Conservation (phyloP, 2,888 invertebrate species). For the Salpingus planirostris region DNA sequence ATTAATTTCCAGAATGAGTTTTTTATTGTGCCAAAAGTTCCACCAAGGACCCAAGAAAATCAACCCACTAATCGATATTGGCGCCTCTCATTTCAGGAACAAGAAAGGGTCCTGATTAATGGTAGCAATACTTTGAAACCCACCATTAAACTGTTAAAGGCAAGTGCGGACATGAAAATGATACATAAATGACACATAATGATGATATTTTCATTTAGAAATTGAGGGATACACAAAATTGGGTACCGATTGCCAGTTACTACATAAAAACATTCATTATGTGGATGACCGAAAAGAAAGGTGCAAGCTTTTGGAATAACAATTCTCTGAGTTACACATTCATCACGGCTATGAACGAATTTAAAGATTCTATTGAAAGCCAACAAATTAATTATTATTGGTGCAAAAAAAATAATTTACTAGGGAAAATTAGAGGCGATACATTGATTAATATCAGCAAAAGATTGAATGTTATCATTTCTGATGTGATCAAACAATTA, state of each 20-base stretch:
- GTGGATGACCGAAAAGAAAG: slow-evolving; percentile 32
- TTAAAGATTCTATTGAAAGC: background rate
- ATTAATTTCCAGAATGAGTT: too few species aligned
- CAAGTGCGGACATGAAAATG: slow-evolving; percentile 9
- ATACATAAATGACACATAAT: background rate
- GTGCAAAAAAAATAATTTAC: slow-evolving; percentile 1
- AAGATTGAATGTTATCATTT: slow-evolving; percentile 5
- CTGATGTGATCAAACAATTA: slow-evolving; percentile 3
- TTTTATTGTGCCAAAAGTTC: slow-evolving; percentile 34
- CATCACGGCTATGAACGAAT: slow-evolving; percentile 1
- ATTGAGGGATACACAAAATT: slow-evolving; percentile 42
- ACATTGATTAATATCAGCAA: slow-evolving; percentile 2
- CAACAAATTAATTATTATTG: slow-evolving; percentile 1
- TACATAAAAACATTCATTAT: slow-evolving; percentile 49
- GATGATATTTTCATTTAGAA: slow-evolving; percentile 33
- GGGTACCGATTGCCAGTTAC: slow-evolving; percentile 47
- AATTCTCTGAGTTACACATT: background rate
- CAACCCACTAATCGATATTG: slow-evolving; percentile 23
- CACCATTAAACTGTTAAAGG: slow-evolving; percentile 41
- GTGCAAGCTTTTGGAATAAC: slow-evolving; percentile 1
- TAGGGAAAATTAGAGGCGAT: background rate
- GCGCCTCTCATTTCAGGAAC: slow-evolving; percentile 40
- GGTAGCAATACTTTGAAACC: slow-evolving; percentile 42
- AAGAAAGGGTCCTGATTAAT: slow-evolving; percentile 45
- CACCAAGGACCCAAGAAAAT: too few species aligned